These are phyloP conservation scores for Spilarctia lutea DNA, from an alignment of 2,888 invertebrate species.

Conservation along the genomic window DNA sequence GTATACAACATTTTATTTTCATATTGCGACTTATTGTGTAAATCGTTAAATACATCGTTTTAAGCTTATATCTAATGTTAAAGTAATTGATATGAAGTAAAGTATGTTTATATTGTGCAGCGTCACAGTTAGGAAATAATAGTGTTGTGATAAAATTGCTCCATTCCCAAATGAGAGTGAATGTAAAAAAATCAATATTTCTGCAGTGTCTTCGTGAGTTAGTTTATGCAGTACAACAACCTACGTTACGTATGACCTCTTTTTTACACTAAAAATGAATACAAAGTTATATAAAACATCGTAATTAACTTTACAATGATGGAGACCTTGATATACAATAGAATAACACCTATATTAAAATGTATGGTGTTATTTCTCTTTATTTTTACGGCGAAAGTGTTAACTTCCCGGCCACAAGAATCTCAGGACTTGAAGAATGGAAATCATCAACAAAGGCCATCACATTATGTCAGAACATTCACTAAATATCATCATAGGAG, in stretches of 20 bases:
- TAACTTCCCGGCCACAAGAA: slow-evolving; percentile 80
- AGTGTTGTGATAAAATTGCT: slow-evolving; percentile 38
- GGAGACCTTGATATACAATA: slow-evolving; percentile 75
- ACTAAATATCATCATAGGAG: slow-evolving; percentile 82
- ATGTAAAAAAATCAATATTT: slow-evolving; percentile 70
- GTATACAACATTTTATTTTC: slow-evolving; percentile 38
- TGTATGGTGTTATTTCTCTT: slow-evolving; percentile 80
- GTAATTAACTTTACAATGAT: slow-evolving; percentile 50
- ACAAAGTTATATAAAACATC: slow-evolving; percentile 26
- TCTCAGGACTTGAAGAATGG: slow-evolving; percentile 70
- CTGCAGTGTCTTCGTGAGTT: slow-evolving; percentile 67
- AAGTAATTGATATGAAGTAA: slow-evolving; percentile 12
- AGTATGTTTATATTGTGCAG: slow-evolving; percentile 16
- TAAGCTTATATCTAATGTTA: slow-evolving; percentile 12
- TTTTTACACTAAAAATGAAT: slow-evolving; percentile 25
- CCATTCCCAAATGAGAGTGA: slow-evolving; percentile 28
- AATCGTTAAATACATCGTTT: slow-evolving; percentile 22
- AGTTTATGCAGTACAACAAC: slow-evolving; percentile 57
- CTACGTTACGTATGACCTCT: slow-evolving; percentile 33
- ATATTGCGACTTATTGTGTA: slow-evolving; percentile 28
- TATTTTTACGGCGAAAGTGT: slow-evolving; percentile 81
- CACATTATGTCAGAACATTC: slow-evolving; percentile 80
- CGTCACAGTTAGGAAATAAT: slow-evolving; percentile 15
- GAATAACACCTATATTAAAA: slow-evolving; percentile 79
- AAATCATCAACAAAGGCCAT: slow-evolving; percentile 74